Evolutionary conservation across 2,797 vertebrate species (phyloP).

Genomic region (Muscicapa striata): DNA sequence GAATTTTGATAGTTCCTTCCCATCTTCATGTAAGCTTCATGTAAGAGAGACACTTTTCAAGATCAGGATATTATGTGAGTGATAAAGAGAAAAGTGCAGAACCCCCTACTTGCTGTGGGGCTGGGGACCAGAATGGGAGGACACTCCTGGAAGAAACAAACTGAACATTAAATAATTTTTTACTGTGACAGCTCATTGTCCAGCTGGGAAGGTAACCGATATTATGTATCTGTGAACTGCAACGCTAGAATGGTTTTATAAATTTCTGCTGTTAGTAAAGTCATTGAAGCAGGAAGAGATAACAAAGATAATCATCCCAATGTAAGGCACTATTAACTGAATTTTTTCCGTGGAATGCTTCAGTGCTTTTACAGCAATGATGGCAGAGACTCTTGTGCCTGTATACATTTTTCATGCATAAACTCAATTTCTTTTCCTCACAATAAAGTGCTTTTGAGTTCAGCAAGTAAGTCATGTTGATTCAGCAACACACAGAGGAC

Average conservation of each 20-base stretch:
- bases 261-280: conserved; percentile 3
- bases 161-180: not conserved
- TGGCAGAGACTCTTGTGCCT: not conserved
- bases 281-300: not conserved
- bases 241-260: not conserved
- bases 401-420: not conserved
- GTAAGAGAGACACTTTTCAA: not conserved
- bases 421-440: not conserved
- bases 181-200: not conserved
- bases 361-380: conserved; percentile 1
- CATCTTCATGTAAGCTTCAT: not conserved
- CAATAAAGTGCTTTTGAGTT: not conserved
- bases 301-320: not conserved
- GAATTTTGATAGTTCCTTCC: not conserved
- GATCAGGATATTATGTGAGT: not conserved
- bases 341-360: not conserved
- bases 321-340: not conserved
- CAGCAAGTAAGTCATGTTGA: not conserved
- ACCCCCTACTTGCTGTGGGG: not conserved
- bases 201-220: not conserved
- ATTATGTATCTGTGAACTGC: not conserved
- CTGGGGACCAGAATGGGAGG: not conserved
- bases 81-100: not conserved
- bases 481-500: not conserved
- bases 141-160: not conserved